Evolutionary conservation across 2,888 invertebrate species (phyloP).

Genomic region (Mechanitis mazaeus): DNA sequence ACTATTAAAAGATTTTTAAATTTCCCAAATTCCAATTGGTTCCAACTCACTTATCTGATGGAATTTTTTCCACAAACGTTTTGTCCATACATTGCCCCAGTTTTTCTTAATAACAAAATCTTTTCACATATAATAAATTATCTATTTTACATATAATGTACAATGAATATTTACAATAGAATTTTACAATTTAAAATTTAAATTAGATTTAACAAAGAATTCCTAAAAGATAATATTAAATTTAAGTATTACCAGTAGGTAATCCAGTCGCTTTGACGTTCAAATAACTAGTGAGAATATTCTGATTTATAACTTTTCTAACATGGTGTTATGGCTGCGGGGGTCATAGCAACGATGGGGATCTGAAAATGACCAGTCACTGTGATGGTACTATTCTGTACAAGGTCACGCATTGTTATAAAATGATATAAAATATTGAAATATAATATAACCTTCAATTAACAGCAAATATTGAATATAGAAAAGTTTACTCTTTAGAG

Average conservation of each 20-base stretch:
- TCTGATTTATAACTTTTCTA: slow-evolving; percentile 42
- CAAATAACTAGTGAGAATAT: slow-evolving; percentile 31
- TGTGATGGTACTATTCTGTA: slow-evolving; percentile 22
- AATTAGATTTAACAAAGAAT: slow-evolving; percentile 3
- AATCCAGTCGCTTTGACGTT: slow-evolving; percentile 26
- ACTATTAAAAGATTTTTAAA: neutral
- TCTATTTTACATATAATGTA: slow-evolving; percentile 8
- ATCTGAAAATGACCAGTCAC: slow-evolving; percentile 23
- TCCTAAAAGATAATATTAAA: neutral
- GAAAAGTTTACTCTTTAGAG: no score
- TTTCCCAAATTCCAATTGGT: slow-evolving; percentile 24
- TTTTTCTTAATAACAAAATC: slow-evolving; percentile 38
- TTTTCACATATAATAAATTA: neutral
- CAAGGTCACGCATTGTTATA: slow-evolving; percentile 17
- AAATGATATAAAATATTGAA: neutral
- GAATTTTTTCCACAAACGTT: slow-evolving; percentile 64
- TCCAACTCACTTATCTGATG: slow-evolving; percentile 55
- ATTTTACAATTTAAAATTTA: neutral
- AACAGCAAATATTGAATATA: no score
- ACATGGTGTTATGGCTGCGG: slow-evolving; percentile 51
- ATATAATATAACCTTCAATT: neutral
- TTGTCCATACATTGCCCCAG: slow-evolving; percentile 81
- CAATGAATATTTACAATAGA: slow-evolving; percentile 1
- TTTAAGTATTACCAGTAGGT: neutral
- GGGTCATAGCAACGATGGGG: slow-evolving; percentile 54